Evolutionary conservation across 2,888 invertebrate genomes (phyloP), one percentile per base, ranked within the genome.

Genomic region (Chymomyza caudatula): DNA sequence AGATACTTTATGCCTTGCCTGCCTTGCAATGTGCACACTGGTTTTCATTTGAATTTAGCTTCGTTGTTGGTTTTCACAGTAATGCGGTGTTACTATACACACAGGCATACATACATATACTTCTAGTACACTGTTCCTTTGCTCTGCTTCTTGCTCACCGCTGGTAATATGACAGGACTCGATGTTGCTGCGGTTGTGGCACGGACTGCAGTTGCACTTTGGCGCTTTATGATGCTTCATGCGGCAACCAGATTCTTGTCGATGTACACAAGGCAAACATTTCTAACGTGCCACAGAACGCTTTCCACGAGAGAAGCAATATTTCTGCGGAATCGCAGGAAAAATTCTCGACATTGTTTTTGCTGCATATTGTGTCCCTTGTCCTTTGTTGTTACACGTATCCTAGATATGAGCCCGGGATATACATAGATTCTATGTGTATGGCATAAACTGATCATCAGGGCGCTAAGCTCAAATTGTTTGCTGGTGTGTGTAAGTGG

Each of bases 41-140:
- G 51, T 22, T 44, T 37, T 42, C 43, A 22, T 20, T 19, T 22
- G 43, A 71, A 69, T 56, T 65, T 78, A 37, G 44, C 61, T 72
- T 57, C 56, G 60, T 70, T 73, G 69, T 55, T 60, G 29, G 57
- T 52, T 44, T 29, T 19, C 20, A 5, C 3, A 47, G 23, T 69
- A 73, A 61, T 67, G 49, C 63, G 68, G 65, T n/a, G n/a, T n/a
- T n/a, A n/a, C n/a, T n/a, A n/a, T n/a, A n/a, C n/a, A n/a, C n/a
- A n/a, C n/a, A n/a, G n/a, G n/a, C n/a, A n/a, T n/a, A n/a, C n/a
- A n/a, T n/a, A n/a, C n/a, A n/a, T n/a, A 70, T 65, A 68, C 73
- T 70, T 37, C 29, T 37, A 1, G 29, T 37, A 5, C 0, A 25
- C 23, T 6, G 25, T 3, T 37, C 29, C 11, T 37, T 37, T 11